Conservation (phyloP, 2,113 vertebrate genomes). For the Lycaon pictus region DNA sequence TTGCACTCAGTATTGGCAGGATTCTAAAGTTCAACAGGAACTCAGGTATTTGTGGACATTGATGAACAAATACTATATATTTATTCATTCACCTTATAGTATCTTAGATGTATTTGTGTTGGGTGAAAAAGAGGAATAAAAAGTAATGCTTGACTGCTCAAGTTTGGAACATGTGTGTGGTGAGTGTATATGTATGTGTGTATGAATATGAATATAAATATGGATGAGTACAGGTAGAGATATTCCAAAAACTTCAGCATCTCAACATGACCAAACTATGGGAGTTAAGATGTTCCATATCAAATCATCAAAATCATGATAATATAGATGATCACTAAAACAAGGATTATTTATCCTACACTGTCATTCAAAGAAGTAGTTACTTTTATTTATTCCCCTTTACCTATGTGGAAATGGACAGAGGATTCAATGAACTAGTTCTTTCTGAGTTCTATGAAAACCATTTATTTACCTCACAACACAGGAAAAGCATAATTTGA, state of each 20-base stretch:
- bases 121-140: neutral
- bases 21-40: neutral
- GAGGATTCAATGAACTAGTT: neutral
- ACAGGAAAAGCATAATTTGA: neutral
- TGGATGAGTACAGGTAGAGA: neutral
- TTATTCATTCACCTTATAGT: neutral
- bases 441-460: neutral
- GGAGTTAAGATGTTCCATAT: neutral
- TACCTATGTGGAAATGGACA: neutral
- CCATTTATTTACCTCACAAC: neutral
- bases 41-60: neutral
- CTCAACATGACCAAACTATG: neutral
- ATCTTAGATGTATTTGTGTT: neutral
- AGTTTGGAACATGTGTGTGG: neutral
- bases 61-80: neutral
- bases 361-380: neutral
- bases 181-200: neutral
- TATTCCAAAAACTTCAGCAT: neutral
- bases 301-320: neutral
- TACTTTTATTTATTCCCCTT: neutral
- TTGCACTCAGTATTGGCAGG: neutral
- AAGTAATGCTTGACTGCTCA: neutral
- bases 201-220: neutral
- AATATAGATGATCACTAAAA: neutral
- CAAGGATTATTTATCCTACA: neutral